Conservation (phyloP, 1,140 invertebrate genomes). For the Microplitis demolitor region DNA sequence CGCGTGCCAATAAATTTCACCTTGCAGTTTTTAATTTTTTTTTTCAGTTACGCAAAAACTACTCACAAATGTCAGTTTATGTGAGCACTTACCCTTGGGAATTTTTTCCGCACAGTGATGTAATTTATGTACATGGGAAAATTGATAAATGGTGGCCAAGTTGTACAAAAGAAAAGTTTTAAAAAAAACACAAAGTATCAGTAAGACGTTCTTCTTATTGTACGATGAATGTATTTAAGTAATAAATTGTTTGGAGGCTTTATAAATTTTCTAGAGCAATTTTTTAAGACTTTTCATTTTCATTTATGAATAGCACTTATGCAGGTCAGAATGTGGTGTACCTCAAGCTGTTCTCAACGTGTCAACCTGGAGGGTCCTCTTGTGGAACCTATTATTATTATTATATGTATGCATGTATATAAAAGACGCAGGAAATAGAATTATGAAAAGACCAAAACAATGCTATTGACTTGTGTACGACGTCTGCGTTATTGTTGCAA, state of each 20-base stretch:
- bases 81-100: too few relatives aligned
- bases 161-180: too few relatives aligned
- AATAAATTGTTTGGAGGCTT: background rate
- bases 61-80: background rate
- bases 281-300: background rate
- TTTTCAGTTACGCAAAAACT: constrained; percentile 24
- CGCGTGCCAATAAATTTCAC: background rate
- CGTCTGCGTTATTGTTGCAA: background rate
- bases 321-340: background rate
- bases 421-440: constrained; percentile 1
- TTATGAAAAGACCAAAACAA: constrained; percentile 2
- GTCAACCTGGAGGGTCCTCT: constrained; percentile 11
- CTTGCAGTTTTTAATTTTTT: background rate
- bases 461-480: background rate
- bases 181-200: too few relatives aligned
- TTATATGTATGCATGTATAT: background rate
- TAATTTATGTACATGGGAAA: too few relatives aligned
- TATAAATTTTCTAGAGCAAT: background rate
- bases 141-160: too few relatives aligned
- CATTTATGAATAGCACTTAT: too few relatives aligned
- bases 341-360: constrained; percentile 2
- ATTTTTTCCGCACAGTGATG: too few relatives aligned
- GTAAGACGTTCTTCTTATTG: too few relatives aligned
- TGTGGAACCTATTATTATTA: too few relatives aligned
- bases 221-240: too few relatives aligned